Conservation (phyloP, 1,140 invertebrate genomes). For the Bilobella aurantiaca region DNA sequence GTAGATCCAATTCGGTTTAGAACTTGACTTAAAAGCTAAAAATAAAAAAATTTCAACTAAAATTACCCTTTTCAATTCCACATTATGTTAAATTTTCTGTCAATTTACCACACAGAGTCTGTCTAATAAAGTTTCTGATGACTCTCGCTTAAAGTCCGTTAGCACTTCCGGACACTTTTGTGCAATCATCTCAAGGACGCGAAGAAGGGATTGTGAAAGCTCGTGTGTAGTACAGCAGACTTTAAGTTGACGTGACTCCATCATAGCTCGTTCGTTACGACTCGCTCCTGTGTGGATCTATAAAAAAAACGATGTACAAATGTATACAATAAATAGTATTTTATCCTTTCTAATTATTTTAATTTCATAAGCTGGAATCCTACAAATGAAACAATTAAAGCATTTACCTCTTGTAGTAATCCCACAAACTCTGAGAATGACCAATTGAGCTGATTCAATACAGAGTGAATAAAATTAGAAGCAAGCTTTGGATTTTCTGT, state of each 20-base stretch:
- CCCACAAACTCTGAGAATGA: constrained; percentile 78
- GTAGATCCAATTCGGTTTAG: constrained; percentile 56
- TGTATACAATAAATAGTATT: too few species aligned
- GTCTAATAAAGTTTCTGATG: constrained; percentile 53
- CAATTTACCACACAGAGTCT: constrained; percentile 53
- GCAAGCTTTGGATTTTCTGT: constrained; percentile 44
- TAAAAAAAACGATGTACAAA: constrained; percentile 28
- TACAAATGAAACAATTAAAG: too few species aligned
- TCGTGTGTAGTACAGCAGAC: constrained; percentile 75
- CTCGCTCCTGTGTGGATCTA: constrained; percentile 51
- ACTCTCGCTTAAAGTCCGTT: constrained; percentile 47
- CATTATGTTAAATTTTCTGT: neutral
- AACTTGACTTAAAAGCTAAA: constrained; percentile 57
- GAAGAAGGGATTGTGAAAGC: constrained; percentile 55
- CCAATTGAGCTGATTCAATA: constrained; percentile 77
- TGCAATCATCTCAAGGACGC: constrained; percentile 70
- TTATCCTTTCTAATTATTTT: too few species aligned
- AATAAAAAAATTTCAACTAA: constrained; percentile 26
- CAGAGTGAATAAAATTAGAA: constrained; percentile 60
- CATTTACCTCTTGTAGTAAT: constrained; percentile 64
- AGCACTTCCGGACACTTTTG: constrained; percentile 53
- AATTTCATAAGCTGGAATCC: too few species aligned
- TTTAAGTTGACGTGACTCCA: constrained; percentile 68
- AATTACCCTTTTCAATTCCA: neutral
- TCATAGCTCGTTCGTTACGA: constrained; percentile 45